A percentile compares a stretch with the other conserved stretches of the same genome.
These are phyloP conservation scores for Pogonomyrmex californicus DNA, from an alignment of 1,140 invertebrate genomes.

Conservation along the genomic window DNA sequence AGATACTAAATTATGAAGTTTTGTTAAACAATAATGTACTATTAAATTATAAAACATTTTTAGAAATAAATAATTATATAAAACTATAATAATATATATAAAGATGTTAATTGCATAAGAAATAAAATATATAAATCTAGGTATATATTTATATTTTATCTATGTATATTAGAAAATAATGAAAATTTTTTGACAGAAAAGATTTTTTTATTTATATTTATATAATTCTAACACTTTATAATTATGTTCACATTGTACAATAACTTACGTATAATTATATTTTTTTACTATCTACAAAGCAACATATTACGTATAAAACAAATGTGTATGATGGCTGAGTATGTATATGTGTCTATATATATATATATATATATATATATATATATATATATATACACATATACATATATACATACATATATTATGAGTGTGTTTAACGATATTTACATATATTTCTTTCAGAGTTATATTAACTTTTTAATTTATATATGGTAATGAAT, in stretches of 20 bases:
- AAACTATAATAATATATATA: background rate
- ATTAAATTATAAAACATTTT: slow-evolving; percentile 17
- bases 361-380: slow-evolving; percentile 26
- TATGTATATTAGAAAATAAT: background rate
- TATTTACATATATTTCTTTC: slow-evolving; percentile 52
- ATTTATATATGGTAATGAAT: slow-evolving; percentile 11
- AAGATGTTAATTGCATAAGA: background rate
- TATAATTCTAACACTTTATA: slow-evolving; percentile 61
- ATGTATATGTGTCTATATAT: slow-evolving; percentile 33
- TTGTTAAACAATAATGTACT: background rate
- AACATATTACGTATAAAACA: slow-evolving; percentile 64
- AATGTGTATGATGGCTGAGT: slow-evolving; percentile 9
- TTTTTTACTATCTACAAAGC: slow-evolving; percentile 68
- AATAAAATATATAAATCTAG: background rate
- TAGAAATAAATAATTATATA: background rate
- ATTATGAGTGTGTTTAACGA: slow-evolving; percentile 10
- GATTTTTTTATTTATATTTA: slow-evolving; percentile 51
- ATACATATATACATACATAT: slow-evolving; percentile 36
- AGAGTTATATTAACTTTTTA: slow-evolving; percentile 5
- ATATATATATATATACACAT: slow-evolving; percentile 50
- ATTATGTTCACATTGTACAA: slow-evolving; percentile 60
- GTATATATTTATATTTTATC: slow-evolving; percentile 21
- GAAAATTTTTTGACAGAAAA: slow-evolving; percentile 35
- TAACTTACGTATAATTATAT: slow-evolving; percentile 60
- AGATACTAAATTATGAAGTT: background rate